A percentile compares a stretch with the other conserved stretches of the same genome.
Evolutionary conservation across 37 sponge, comb jelly and placozoan genomes (phyloP).

Genomic region (Halisarca cf. caerulea): DNA sequence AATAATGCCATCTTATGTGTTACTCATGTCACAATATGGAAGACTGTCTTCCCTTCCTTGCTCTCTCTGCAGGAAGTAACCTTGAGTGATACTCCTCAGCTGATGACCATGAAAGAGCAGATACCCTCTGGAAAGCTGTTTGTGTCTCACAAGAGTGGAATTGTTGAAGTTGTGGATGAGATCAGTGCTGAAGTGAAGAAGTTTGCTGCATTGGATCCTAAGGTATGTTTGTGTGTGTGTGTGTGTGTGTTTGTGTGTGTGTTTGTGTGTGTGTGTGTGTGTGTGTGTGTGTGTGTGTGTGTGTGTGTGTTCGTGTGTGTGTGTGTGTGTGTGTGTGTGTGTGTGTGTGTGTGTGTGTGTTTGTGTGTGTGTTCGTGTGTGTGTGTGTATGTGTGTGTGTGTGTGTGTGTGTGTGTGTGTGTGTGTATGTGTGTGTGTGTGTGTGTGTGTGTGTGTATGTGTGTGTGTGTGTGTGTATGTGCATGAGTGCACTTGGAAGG

Average conservation of each 20-base stretch:
- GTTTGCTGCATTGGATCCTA: constrained; percentile 48
- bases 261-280: not conserved
- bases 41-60: no score
- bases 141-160: constrained; percentile 54
- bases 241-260: not conserved
- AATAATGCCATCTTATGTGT: no score
- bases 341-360: not conserved
- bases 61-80: constrained; percentile 57
- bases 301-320: not conserved
- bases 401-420: not conserved
- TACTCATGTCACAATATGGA: no score
- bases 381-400: not conserved
- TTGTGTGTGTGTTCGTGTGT: not conserved
- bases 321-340: constrained; percentile 26
- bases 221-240: constrained; percentile 28
- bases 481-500: not conserved
- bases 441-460: not conserved
- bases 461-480: constrained; percentile 19
- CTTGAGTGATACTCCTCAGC: constrained; percentile 50
- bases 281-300: not conserved
- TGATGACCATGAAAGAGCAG: constrained; percentile 67
- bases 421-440: not conserved
- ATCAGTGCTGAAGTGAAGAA: constrained; percentile 40
- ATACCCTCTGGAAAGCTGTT: constrained; percentile 62
- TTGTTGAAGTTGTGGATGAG: constrained; percentile 67